These are phyloP conservation scores for Typhlichthys subterraneus DNA, from an alignment of 2,797 vertebrate genomes.

Conservation along the genomic window DNA sequence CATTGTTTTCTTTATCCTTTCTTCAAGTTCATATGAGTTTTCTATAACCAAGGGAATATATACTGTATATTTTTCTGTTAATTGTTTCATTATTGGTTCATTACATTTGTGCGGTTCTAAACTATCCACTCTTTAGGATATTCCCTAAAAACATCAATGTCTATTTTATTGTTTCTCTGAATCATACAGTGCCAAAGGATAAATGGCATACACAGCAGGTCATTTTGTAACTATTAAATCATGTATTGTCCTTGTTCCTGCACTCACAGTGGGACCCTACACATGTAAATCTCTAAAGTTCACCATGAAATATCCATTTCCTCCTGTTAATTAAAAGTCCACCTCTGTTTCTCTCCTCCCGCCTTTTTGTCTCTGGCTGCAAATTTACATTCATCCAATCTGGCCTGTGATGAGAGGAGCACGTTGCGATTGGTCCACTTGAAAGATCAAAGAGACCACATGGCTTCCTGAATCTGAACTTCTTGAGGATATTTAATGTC, in stretches of 20 bases:
- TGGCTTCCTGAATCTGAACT: conserved; percentile 32
- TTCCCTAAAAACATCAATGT: no score
- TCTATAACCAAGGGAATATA: no score
- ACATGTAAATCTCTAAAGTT: conserved; percentile 65
- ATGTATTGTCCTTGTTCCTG: conserved; percentile 53
- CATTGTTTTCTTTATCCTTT: no score
- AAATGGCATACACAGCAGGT: conserved; percentile 21
- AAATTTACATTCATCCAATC: conserved; percentile 32
- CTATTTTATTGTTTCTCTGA: conserved; percentile 26
- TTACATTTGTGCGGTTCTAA: no score
- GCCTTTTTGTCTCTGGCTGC: conserved; percentile 36
- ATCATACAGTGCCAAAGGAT: conserved; percentile 6
- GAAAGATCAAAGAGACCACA: conserved; percentile 41
- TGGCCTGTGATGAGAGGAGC: conserved; percentile 27
- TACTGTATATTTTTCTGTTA: no score
- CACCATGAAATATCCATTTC: conserved; percentile 64
- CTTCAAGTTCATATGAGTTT: no score
- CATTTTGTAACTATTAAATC: conserved; percentile 54
- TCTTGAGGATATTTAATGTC: conserved; percentile 36
- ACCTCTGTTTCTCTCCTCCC: conserved; percentile 31
- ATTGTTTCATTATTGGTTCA: no score
- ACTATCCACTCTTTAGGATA: no score
- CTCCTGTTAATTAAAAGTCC: conserved; percentile 59
- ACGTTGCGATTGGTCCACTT: conserved; percentile 25
- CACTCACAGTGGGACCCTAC: conserved; percentile 47